These are phyloP conservation scores for Scolopax bukidnonensis DNA, from an alignment of 2,797 vertebrate species.

Conservation along the genomic window DNA sequence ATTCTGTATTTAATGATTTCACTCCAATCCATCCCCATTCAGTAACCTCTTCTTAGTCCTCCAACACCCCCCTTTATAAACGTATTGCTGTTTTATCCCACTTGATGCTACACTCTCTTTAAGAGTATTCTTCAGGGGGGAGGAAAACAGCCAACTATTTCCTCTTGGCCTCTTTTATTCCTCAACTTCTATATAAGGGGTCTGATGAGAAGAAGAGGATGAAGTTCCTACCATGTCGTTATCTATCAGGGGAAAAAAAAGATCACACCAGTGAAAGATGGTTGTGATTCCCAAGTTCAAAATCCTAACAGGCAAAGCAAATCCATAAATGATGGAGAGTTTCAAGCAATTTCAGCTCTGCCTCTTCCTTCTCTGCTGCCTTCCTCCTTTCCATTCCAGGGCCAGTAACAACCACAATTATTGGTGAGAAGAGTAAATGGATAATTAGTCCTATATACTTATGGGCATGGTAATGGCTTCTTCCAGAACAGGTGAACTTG, in stretches of 20 bases:
- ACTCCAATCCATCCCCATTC: not conserved
- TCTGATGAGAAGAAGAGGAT: not conserved
- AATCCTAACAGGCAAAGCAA: not conserved
- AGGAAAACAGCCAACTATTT: not conserved
- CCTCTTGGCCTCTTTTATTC: not conserved
- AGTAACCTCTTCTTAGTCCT: not conserved
- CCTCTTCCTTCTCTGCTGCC: not conserved
- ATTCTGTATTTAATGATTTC: not conserved
- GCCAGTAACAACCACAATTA: not conserved
- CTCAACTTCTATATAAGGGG: not conserved
- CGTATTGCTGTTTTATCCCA: not conserved
- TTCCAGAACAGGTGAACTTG: not conserved
- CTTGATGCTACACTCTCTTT: not conserved
- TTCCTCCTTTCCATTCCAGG: not conserved
- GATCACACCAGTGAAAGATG: not conserved
- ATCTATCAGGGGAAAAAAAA: not conserved
- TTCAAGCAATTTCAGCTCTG: not conserved
- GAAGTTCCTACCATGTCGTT: not conserved
- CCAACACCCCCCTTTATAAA: not conserved
- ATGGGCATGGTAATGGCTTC: not conserved
- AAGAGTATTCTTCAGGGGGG: not conserved
- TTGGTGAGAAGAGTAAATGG: not conserved
- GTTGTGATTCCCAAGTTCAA: not conserved
- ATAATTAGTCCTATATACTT: not conserved
- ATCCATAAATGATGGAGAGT: not conserved